Base-by-base conservation (phyloP, 2,113 vertebrate species). In the Phalacrocorax brasilianus region DNA sequence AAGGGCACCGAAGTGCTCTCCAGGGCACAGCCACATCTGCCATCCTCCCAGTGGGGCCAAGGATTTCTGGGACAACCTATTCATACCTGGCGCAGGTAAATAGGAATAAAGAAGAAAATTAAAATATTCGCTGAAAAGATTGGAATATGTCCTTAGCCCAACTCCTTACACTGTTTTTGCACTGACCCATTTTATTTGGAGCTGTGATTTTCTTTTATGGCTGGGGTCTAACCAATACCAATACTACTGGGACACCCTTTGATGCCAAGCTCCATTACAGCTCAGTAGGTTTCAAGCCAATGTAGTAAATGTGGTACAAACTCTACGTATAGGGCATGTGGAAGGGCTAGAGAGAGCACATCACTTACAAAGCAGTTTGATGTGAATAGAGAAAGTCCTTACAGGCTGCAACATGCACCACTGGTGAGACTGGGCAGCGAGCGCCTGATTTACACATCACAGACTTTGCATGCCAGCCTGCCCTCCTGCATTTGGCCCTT, bases 251-350 rank as follows among this genome's bases (percentile, higher is more conserved):
- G 38, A 15, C 63, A 38, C 24, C 27, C 18, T 75, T 67, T 23
- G 63, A n/a, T 72, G 52, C 55, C 67, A 49, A 75, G 11, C 15
- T 44, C 19, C 8, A 5, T 52, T 24, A 19, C 40, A 73, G 40
- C 8, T 73, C 55, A 45, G 40, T 16, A 45, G 14, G 35, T 77
- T 87, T 87, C 55, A 84, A 68, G 47, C 15, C 26, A 27, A 3
- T 15, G 23, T 42, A 68, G 55, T 20, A 50, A n/a, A 52, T 30
- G n/a, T 6, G 20, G 21, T 27, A 40, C 6, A 62, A 75, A 50
- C 0, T 24, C 21, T 42, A 22, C 2, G 1, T 15, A 8, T 1
- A 66, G 35, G 47, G 56, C 9, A 44, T 9, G 2, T 20, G 47
- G 75, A 71, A 53, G 19, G 38, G 24, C 58, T 66, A 52, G 79